Conservation (phyloP, 1,140 invertebrate species). For the Andricus grossulariae region DNA sequence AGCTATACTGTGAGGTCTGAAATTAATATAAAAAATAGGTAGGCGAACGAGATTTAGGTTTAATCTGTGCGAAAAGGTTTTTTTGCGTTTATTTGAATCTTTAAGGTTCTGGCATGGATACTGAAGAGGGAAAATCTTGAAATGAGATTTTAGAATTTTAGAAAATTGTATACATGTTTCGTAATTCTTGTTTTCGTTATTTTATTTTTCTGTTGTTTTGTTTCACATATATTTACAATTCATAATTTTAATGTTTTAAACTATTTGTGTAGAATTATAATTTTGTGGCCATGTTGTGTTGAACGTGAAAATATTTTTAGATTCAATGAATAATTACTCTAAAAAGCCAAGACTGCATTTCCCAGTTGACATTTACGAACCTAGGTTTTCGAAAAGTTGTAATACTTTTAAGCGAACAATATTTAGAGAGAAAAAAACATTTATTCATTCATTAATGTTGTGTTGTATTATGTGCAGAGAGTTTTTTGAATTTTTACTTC, state of each 20-base stretch:
- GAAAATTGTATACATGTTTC: not conserved
- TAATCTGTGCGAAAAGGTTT: not conserved
- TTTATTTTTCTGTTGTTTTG: not conserved
- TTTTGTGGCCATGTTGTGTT: not conserved
- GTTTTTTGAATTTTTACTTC: not conserved
- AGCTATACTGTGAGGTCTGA: too few species aligned
- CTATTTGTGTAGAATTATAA: not conserved
- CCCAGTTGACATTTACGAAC: not conserved
- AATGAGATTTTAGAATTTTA: not conserved
- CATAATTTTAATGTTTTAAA: not conserved
- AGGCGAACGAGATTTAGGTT: not conserved
- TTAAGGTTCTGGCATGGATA: not conserved
- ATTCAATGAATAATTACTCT: not conserved
- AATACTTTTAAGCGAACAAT: not conserved
- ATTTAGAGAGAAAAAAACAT: not conserved
- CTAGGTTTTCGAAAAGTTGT: not conserved
- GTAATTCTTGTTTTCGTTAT: not conserved
- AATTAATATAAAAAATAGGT: too few species aligned
- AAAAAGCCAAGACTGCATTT: conserved; percentile 14
- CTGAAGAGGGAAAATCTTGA: not conserved
- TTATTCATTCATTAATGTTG: not conserved
- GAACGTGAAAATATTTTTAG: conserved; percentile 18
- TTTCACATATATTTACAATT: not conserved
- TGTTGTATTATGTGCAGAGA: not conserved
- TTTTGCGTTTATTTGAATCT: not conserved